Evolutionary conservation across 64 coral and sea anemone species (phyloP), one percentile per base, ranked within the genome.

Genomic region (Dendronephthya gigantea): DNA sequence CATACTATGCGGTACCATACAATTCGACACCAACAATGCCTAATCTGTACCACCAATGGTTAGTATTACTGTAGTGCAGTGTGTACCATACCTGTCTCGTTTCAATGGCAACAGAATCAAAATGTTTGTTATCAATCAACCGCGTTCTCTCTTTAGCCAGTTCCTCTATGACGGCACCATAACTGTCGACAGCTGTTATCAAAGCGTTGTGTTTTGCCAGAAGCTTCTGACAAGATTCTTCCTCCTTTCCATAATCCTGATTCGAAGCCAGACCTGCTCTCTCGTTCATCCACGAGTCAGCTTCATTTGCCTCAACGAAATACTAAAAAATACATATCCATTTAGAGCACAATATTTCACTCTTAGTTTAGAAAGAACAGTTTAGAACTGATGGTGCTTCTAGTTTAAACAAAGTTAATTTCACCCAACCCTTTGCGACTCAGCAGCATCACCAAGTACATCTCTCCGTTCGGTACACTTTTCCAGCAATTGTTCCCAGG

Each of bases 191-290:
- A 74, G 90, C 94, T 56, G 91, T 88, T 58, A 92, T 75, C 70
- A 96, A 48, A n/a, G 90, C 88, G 81, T 90, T 96, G 35, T 90
- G 94, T 51, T 88, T 96, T 22, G 94, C 92, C 35, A 96, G 47
- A 35, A 96, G 62, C 79, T 90, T 96, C 29, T 93, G 90, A 66
- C 88, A 86, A 49, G 91, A 84, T 49, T 50, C 49, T 45, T 90
- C 94, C 39, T 96, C 94, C 83, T 96, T 96, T 29, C 94, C 94
- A 74, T 96, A 92, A 84, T 96, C 94, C 55, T 96, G 91, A 50
- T 81, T 96, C 30, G 94, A 91, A 55, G 91, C 94, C 7, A 88
- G 49, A 7, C 94, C 88, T 1, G 94, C 94, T 47, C 92, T 96
- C 83, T 96, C 94, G 89, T 90, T 92, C 88, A 96, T 96, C 94